Evolutionary conservation across 2,113 vertebrate genomes (phyloP).

Genomic region (Spilogale gracilis): DNA sequence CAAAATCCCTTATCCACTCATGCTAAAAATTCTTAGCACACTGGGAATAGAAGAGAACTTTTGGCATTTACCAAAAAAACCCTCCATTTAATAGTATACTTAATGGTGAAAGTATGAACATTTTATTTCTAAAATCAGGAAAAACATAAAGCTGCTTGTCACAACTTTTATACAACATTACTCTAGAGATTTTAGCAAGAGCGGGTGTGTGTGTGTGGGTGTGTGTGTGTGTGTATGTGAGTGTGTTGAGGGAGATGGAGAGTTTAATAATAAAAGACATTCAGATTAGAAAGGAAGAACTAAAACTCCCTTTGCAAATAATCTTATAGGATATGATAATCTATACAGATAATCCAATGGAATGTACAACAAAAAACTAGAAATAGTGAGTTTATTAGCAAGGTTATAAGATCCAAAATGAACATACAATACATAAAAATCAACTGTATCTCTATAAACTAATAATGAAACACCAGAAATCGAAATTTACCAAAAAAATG

Average conservation of each 20-base stretch:
- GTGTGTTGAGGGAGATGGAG: background rate
- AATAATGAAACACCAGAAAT: slow-evolving; percentile 15
- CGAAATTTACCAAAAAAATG: background rate
- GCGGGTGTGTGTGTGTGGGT: background rate
- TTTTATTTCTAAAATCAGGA: background rate
- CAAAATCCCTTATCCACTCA: background rate
- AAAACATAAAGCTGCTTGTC: background rate
- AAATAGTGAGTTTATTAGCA: slow-evolving; percentile 5
- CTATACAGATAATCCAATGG: background rate
- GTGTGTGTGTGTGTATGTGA: fast-evolving
- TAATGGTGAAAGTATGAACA: background rate
- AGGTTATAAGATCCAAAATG: background rate
- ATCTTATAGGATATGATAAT: background rate
- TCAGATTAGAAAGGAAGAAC: background rate
- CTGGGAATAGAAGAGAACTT: background rate
- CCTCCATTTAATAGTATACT: background rate
- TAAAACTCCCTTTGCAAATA: slow-evolving; percentile 20
- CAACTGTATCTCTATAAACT: background rate
- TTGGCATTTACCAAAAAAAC: background rate
- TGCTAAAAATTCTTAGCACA: background rate
- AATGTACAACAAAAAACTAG: background rate
- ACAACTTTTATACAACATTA: background rate
- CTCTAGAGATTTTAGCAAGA: background rate
- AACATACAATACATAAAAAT: background rate
- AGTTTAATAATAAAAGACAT: background rate